Percentiles rank a stretch among this genome's conserved stretches.
Conservation (phyloP, 2,888 invertebrate species). For the Epistrophe eligans region DNA sequence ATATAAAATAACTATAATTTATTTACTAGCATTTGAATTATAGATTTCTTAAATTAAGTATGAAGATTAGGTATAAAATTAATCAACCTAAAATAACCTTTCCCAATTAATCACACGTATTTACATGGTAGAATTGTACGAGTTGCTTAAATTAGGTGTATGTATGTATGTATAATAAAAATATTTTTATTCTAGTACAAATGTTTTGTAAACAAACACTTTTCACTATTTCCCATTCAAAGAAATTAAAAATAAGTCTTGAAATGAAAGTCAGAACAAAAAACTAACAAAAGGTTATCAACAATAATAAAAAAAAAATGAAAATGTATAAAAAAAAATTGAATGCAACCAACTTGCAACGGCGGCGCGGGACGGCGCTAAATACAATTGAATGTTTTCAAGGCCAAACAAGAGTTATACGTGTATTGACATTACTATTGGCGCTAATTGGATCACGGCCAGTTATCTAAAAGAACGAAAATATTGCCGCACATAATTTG, state of each 20-base stretch:
- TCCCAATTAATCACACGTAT: no score
- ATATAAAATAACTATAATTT: no score
- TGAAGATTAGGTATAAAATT: no score
- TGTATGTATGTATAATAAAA: no score
- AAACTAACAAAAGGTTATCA: slow-evolving; percentile 16
- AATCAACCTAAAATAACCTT: background rate
- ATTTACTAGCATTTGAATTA: no score
- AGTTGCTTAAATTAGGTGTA: no score
- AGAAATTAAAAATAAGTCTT: background rate
- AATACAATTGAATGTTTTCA: slow-evolving; percentile 43
- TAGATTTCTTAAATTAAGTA: no score
- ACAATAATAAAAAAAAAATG: background rate
- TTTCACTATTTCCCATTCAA: background rate
- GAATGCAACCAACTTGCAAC: slow-evolving; percentile 6
- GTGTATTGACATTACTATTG: slow-evolving; percentile 18
- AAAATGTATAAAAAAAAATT: background rate
- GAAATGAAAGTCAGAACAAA: background rate
- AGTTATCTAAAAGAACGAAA: slow-evolving; percentile 40
- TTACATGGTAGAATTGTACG: no score
- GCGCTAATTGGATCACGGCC: slow-evolving; percentile 69
- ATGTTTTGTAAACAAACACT: background rate
- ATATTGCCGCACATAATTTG: slow-evolving; percentile 13
- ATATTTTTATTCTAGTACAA: no score
- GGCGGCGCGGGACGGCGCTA: background rate
- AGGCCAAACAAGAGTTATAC: slow-evolving; percentile 63